These are phyloP conservation scores for Coryphaenoides rupestris DNA, from an alignment of 2,113 vertebrate species.

Conservation along the genomic window DNA sequence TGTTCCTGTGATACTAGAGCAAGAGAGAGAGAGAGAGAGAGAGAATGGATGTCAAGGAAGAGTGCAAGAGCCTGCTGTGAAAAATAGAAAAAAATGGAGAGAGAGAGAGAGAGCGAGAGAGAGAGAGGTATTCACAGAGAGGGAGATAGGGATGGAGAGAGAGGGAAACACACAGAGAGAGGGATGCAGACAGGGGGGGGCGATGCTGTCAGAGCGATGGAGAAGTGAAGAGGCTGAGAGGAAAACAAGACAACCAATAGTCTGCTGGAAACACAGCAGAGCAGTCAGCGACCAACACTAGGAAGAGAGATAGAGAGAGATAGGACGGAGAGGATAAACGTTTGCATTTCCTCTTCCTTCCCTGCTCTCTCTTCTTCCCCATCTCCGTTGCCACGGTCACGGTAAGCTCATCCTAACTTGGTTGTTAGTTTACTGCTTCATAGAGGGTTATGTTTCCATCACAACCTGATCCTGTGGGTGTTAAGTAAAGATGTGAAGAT, in stretches of 20 bases:
- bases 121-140: too few species aligned
- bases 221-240: too few species aligned
- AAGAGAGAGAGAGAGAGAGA: neutral
- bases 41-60: neutral
- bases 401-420: neutral
- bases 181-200: neutral
- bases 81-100: neutral
- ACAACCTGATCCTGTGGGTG: too few species aligned
- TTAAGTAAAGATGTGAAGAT: too few species aligned
- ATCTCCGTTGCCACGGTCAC: neutral
- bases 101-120: conserved; percentile 1
- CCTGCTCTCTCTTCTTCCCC: neutral
- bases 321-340: neutral
- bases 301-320: neutral
- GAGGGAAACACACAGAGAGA: too few species aligned
- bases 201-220: too few species aligned
- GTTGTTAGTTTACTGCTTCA: neutral
- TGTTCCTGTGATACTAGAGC: neutral
- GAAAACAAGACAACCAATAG: too few species aligned
- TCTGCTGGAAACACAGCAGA: too few species aligned
- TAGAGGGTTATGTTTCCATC: neutral
- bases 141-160: neutral
- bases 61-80: neutral
- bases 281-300: too few species aligned
- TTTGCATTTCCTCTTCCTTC: neutral